Conservation (phyloP, 1,140 invertebrate species). For the Heterodera schachtii region DNA sequence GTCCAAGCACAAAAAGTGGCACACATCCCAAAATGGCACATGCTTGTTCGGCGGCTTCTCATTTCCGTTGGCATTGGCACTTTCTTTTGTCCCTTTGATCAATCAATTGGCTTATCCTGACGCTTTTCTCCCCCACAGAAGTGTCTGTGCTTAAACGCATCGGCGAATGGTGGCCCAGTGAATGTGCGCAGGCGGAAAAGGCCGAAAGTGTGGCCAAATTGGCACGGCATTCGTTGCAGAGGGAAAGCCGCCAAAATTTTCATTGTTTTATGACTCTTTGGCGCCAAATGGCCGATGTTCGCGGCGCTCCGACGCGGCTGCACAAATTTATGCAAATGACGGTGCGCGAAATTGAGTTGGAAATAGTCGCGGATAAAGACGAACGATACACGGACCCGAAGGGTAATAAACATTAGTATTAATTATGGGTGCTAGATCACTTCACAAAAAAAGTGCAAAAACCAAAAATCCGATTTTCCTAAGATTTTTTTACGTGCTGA, state of each 20-base stretch:
- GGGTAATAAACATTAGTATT: too few species aligned
- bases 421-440: too few species aligned
- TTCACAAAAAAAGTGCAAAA: too few species aligned
- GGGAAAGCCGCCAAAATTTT: not conserved
- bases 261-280: not conserved
- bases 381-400: not conserved
- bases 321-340: not conserved
- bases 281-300: not conserved
- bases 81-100: too few species aligned
- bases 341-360: not conserved
- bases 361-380: not conserved
- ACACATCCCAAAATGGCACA: too few species aligned
- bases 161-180: not conserved
- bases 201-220: not conserved
- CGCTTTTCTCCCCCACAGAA: too few species aligned
- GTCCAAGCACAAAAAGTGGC: too few species aligned
- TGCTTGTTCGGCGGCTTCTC: too few species aligned
- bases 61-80: too few species aligned
- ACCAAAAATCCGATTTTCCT: too few species aligned
- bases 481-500: too few species aligned
- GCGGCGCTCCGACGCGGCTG: not conserved
- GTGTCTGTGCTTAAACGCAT: not conserved
- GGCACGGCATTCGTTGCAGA: not conserved
- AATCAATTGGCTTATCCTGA: too few species aligned
- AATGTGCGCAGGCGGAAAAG: not conserved